Percentiles rank a stretch among this genome's conserved stretches.
These are phyloP conservation scores for Ormyrus labotus DNA, from an alignment of 2,888 invertebrate genomes.

Conservation along the genomic window DNA sequence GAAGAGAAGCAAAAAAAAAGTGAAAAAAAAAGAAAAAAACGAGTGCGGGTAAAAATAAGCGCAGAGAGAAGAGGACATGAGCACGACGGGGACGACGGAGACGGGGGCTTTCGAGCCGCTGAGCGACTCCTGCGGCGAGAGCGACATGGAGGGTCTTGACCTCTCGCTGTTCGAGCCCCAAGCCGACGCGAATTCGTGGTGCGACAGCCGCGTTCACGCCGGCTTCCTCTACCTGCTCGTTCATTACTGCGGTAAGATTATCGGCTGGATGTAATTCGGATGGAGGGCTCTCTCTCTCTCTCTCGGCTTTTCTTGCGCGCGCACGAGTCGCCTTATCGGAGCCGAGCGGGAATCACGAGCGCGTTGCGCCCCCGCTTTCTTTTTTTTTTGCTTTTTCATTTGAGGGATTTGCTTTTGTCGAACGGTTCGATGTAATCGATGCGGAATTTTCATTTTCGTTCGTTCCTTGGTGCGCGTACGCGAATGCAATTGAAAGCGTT, in stretches of 20 bases:
- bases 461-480: too few species aligned
- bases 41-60: neutral
- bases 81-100: constrained; percentile 58
- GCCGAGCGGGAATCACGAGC: too few species aligned
- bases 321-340: too few species aligned
- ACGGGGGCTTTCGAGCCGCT: constrained; percentile 78
- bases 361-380: too few species aligned
- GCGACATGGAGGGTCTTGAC: constrained; percentile 83
- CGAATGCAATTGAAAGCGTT: too few species aligned
- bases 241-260: constrained; percentile 72
- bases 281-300: neutral
- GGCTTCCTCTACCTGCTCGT: constrained; percentile 72
- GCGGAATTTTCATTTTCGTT: too few species aligned
- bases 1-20: neutral
- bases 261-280: constrained; percentile 16
- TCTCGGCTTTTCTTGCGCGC: neutral
- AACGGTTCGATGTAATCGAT: too few species aligned
- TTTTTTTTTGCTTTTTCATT: too few species aligned
- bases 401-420: too few species aligned
- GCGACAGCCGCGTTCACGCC: constrained; percentile 69
- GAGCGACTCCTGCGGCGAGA: constrained; percentile 80
- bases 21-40: neutral
- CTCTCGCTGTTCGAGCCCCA: constrained; percentile 82
- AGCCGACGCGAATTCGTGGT: constrained; percentile 70
- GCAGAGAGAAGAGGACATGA: constrained; percentile 49